phyloP scores from a whole-genome alignment of 1,140 invertebrate genomes.

The Brachionus rubens region DNA sequence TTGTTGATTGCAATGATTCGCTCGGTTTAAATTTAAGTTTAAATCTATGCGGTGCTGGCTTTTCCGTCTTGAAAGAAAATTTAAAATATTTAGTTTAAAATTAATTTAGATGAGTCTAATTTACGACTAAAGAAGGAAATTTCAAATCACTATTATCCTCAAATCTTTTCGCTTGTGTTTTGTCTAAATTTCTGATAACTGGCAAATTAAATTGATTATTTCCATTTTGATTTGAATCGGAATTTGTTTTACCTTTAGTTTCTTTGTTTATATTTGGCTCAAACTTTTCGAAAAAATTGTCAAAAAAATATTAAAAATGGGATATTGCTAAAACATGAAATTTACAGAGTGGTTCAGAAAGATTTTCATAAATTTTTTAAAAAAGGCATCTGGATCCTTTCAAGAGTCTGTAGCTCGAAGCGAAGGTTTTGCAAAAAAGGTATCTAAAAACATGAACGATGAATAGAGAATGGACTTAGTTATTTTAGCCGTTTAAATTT shows the following conservation, averaged over 20 bases:
- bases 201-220: constrained; percentile 40
- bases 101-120: background rate
- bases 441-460: too few species aligned
- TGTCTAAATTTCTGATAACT: constrained; percentile 28
- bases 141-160: constrained; percentile 23
- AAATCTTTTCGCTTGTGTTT: background rate
- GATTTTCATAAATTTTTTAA: too few species aligned
- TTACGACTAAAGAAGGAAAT: constrained; percentile 44
- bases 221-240: background rate
- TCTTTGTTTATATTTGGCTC: background rate
- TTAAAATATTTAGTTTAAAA: background rate
- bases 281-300: background rate
- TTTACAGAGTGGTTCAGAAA: too few species aligned
- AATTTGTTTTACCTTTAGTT: background rate
- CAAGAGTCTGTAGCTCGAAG: too few species aligned
- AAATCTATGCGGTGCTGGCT: constrained; percentile 18
- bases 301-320: background rate
- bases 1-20: background rate
- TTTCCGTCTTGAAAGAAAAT: constrained; percentile 11
- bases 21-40: background rate
- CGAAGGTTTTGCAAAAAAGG: too few species aligned
- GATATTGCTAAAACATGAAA: too few species aligned
- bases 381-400: too few species aligned
- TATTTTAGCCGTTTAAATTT: too few species aligned
- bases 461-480: too few species aligned